Evolutionary conservation across 1,140 invertebrate species (phyloP).

Genomic region (Drosophila melanogaster): Release_6_plus_ISO1_MT NT_033779.5:14679501-14680000

Average conservation of each 20-base stretch:
- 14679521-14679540: constrained; percentile 14
- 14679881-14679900: constrained; percentile 59
- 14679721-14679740: constrained; percentile 17
- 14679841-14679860: constrained; percentile 32
- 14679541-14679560: constrained; percentile 38
- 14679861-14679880: constrained; percentile 54
- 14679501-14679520: constrained; percentile 9
- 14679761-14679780: constrained; percentile 70
- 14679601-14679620: constrained; percentile 24
- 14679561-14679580: constrained; percentile 46
- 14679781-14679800: constrained; percentile 26
- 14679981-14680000: constrained; percentile 3
- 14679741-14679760: constrained; percentile 62
- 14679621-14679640: constrained; percentile 62
- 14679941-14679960: constrained; percentile 22
- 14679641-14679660: constrained; percentile 41
- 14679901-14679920: not conserved
- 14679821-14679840: constrained; percentile 45
- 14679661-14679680: constrained; percentile 71
- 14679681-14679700: constrained; percentile 67
- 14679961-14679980: constrained; percentile 58
- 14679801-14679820: constrained; percentile 48
- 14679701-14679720: constrained; percentile 51
- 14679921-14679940: constrained; percentile 6
- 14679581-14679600: constrained; percentile 52